phyloP scores from a whole-genome alignment of 2,797 vertebrate genomes.

The Lemur catta region DNA sequence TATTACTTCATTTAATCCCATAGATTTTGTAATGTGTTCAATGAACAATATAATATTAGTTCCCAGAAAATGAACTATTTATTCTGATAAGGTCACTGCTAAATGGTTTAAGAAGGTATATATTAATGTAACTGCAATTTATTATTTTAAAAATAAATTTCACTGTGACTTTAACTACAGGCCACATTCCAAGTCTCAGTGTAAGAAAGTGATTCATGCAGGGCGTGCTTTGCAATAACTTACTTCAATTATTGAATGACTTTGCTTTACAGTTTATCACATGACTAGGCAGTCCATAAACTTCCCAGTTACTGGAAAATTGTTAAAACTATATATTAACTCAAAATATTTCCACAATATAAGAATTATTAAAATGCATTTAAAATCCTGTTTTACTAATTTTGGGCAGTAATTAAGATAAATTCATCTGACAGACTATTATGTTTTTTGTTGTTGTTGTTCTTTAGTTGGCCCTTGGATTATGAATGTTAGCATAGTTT shows the following conservation, averaged over 20 bases:
- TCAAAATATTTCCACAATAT: not conserved
- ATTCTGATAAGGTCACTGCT: conserved; percentile 16
- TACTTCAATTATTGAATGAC: conserved; percentile 54
- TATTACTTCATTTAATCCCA: conserved; percentile 29
- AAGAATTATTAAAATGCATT: not conserved
- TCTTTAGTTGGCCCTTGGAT: not conserved
- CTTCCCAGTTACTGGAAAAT: conserved; percentile 42
- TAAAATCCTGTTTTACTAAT: not conserved
- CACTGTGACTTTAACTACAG: conserved; percentile 43
- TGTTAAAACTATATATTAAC: not conserved
- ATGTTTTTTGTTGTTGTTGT: not conserved
- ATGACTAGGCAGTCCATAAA: conserved; percentile 46
- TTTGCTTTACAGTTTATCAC: conserved; percentile 53
- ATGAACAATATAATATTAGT: conserved; percentile 40
- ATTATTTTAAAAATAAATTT: conserved; percentile 49
- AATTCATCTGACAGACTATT: not conserved
- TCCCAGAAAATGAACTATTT: conserved; percentile 66
- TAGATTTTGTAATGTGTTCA: not conserved
- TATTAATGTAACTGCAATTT: conserved; percentile 55
- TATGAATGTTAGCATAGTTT: not conserved
- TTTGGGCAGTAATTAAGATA: not conserved
- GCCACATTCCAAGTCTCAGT: conserved; percentile 49
- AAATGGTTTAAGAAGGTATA: conserved; percentile 50
- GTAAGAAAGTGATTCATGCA: conserved; percentile 57
- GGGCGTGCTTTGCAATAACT: not conserved